Evolutionary conservation across 2,113 vertebrate species (phyloP).

Genomic region (Clinocottus analis): DNA sequence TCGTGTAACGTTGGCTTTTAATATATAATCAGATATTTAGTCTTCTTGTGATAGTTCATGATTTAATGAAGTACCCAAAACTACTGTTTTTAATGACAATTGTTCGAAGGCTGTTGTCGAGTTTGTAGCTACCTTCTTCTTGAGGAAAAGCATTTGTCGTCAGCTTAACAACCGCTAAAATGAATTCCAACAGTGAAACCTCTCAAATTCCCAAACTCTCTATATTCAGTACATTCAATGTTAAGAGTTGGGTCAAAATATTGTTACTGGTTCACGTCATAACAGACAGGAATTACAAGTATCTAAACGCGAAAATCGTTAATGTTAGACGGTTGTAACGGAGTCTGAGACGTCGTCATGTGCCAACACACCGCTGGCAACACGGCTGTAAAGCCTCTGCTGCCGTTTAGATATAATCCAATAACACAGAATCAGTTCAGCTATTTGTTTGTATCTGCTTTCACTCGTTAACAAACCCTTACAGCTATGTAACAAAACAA

Average conservation of each 20-base stretch:
- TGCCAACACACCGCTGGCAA: neutral
- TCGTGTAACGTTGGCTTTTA: neutral
- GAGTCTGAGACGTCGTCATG: neutral
- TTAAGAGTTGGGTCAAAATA: neutral
- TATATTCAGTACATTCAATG: neutral
- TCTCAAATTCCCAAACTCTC: neutral
- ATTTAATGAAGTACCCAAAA: neutral
- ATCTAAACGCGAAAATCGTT: neutral
- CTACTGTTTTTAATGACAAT: neutral
- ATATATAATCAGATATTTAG: neutral
- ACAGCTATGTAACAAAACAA: neutral
- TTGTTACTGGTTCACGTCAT: neutral
- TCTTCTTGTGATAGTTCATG: neutral
- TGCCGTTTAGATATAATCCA: neutral
- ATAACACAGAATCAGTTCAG: neutral
- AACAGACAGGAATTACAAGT: neutral
- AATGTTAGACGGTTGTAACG: neutral
- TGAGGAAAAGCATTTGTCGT: neutral
- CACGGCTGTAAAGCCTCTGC: neutral
- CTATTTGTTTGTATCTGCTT: neutral
- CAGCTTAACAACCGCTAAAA: neutral
- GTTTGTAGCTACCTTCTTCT: neutral
- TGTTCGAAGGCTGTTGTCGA: neutral
- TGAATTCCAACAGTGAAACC: neutral
- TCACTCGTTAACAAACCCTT: neutral